Percentiles rank a stretch among this genome's conserved stretches.
phyloP scores from a whole-genome alignment of 2,113 vertebrate genomes.

The Protobothrops mucrosquamatus region DNA sequence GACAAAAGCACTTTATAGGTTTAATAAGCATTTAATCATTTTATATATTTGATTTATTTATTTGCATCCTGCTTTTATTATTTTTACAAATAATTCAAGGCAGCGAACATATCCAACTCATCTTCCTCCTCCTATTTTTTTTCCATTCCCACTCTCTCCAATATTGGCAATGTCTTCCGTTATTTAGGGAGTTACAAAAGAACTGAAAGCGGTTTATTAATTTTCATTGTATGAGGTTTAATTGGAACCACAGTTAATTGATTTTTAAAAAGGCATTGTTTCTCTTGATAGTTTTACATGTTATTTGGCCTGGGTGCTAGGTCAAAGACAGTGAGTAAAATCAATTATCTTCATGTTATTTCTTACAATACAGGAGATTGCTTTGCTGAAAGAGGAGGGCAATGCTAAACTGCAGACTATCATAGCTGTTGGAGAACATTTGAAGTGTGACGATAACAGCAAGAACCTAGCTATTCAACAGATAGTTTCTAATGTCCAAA shows the following conservation, averaged over 20 bases:
- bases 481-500: conserved; percentile 58
- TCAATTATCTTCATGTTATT: conserved; percentile 1
- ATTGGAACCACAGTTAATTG: not conserved
- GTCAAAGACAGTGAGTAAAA: not conserved
- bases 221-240: not conserved
- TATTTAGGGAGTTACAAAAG: not conserved
- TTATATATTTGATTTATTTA: not conserved
- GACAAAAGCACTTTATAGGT: not conserved
- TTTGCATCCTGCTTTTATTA: not conserved
- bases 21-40: not conserved
- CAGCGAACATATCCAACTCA: not conserved
- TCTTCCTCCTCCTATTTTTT: not conserved
- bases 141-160: not conserved
- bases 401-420: conserved; percentile 64
- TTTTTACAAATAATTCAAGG: not conserved
- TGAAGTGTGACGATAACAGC: conserved; percentile 35
- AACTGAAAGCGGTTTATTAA: not conserved
- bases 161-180: not conserved
- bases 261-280: not conserved
- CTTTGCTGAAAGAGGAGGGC: conserved; percentile 62
- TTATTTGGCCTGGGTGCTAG: not conserved
- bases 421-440: conserved; percentile 38
- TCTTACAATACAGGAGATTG: conserved; percentile 65
- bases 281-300: not conserved
- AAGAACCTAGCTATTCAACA: conserved; percentile 30